These are phyloP conservation scores for Chromis chromis DNA, from an alignment of 2,797 vertebrate species.

Conservation along the genomic window DNA sequence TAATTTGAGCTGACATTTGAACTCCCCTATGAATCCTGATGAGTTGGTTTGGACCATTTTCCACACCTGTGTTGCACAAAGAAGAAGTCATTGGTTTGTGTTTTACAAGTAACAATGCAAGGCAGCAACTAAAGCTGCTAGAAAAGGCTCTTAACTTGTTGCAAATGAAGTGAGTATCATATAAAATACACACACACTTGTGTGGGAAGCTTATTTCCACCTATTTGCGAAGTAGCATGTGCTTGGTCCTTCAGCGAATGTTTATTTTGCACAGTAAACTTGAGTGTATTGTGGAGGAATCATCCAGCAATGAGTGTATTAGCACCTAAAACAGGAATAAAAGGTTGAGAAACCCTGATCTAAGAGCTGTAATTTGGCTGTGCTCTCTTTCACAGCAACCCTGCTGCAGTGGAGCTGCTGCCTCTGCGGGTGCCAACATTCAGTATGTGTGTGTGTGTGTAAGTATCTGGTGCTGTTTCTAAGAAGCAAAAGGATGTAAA, in stretches of 20 bases:
- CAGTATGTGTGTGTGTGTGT: not conserved
- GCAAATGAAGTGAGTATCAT: not conserved
- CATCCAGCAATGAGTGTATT: no score
- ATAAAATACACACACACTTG: not conserved
- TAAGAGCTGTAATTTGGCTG: not conserved
- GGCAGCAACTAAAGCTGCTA: not conserved
- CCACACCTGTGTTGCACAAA: not conserved
- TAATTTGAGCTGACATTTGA: not conserved
- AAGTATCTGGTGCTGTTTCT: not conserved
- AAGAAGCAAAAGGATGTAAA: constrained; percentile 5
- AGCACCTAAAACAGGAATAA: no score
- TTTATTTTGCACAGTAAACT: not conserved
- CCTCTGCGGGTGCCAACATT: no score
- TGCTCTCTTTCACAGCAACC: no score
- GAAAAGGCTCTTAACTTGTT: not conserved
- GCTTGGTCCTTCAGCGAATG: no score
- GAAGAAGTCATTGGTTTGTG: not conserved
- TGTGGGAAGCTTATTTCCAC: not conserved
- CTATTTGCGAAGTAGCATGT: not conserved
- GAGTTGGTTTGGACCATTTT: constrained; percentile 1
- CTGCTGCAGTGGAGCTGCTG: not conserved
- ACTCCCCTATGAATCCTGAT: not conserved
- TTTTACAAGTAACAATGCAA: not conserved
- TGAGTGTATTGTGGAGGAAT: not conserved
- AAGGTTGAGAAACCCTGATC: no score